Evolutionary conservation across 2,888 invertebrate genomes (phyloP).

Genomic region (Drosophila paramelanica): DNA sequence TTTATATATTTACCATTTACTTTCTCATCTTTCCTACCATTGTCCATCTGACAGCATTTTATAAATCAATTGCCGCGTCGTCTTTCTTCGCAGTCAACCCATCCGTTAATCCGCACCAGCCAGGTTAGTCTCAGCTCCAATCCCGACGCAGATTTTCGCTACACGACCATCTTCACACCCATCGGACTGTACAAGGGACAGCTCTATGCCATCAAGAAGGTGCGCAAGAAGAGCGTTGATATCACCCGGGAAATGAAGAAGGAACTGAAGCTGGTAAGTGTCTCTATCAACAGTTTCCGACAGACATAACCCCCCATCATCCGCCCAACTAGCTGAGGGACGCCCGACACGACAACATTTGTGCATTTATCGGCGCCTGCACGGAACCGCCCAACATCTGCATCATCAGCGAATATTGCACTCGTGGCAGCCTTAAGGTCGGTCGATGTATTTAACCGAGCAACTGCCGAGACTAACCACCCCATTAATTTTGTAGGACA

Average conservation of each 20-base stretch:
- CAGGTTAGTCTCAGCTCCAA: constrained; percentile 97
- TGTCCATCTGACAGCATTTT: constrained; percentile 51
- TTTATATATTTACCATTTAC: constrained; percentile 3
- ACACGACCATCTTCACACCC: constrained; percentile 95
- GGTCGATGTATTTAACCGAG: constrained; percentile 45
- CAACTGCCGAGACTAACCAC: constrained; percentile 1
- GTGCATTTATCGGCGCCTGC: constrained; percentile 96
- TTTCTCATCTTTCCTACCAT: constrained; percentile 8
- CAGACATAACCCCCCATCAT: not conserved
- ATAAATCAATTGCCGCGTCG: constrained; percentile 56
- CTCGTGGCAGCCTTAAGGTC: constrained; percentile 95
- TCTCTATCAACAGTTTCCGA: not conserved
- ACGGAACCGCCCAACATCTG: constrained; percentile 96
- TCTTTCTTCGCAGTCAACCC: constrained; percentile 85
- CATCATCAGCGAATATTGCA: constrained; percentile 95
- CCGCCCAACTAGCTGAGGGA: constrained; percentile 90
- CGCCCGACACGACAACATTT: constrained; percentile 95
- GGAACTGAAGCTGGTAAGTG: constrained; percentile 93
- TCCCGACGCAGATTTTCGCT: constrained; percentile 95
- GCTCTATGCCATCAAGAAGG: constrained; percentile 93
- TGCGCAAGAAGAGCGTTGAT: constrained; percentile 93
- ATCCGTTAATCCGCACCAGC: constrained; percentile 91
- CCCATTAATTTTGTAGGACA: constrained; percentile 88
- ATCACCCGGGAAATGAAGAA: constrained; percentile 96
- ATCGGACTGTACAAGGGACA: constrained; percentile 95